Conservation (phyloP, 2,797 vertebrate species). For the Taeniopygia guttata region DNA sequence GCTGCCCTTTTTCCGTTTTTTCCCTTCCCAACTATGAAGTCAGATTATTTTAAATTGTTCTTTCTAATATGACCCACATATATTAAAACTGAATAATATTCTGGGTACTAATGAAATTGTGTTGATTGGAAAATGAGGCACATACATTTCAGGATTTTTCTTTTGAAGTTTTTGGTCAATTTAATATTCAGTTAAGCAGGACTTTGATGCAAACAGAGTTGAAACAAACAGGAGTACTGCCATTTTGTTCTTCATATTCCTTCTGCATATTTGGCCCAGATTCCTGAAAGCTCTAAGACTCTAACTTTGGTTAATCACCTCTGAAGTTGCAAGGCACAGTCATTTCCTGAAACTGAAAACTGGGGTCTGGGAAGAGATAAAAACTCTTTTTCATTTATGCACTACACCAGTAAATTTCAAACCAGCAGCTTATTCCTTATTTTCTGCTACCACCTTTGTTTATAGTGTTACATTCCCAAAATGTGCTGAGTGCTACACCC, state of each 20-base stretch:
- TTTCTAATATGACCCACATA: slow-evolving; percentile 23
- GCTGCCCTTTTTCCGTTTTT: not conserved
- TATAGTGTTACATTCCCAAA: not conserved
- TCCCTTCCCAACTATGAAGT: slow-evolving; percentile 34
- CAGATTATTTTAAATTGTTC: slow-evolving; percentile 43
- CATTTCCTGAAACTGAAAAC: slow-evolving; percentile 1
- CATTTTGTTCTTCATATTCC: not conserved
- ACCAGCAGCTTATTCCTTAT: not conserved
- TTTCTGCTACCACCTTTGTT: not conserved
- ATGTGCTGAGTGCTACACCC: not conserved
- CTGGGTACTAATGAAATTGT: not conserved
- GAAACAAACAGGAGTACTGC: not conserved
- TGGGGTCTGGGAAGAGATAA: not conserved
- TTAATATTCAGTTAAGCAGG: not conserved
- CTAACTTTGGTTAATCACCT: not conserved
- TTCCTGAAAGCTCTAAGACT: not conserved
- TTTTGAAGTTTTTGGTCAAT: slow-evolving; percentile 14
- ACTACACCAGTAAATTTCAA: not conserved
- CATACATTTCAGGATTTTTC: not conserved
- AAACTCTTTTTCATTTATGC: not conserved
- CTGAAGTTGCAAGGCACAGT: not conserved
- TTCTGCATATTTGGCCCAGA: slow-evolving; percentile 16
- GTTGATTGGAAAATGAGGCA: not conserved
- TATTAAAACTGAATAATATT: slow-evolving; percentile 15
- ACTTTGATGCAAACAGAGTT: not conserved